Base-by-base conservation (phyloP, 2,113 vertebrate species). In the Epinephelus fuscoguttatus region DNA sequence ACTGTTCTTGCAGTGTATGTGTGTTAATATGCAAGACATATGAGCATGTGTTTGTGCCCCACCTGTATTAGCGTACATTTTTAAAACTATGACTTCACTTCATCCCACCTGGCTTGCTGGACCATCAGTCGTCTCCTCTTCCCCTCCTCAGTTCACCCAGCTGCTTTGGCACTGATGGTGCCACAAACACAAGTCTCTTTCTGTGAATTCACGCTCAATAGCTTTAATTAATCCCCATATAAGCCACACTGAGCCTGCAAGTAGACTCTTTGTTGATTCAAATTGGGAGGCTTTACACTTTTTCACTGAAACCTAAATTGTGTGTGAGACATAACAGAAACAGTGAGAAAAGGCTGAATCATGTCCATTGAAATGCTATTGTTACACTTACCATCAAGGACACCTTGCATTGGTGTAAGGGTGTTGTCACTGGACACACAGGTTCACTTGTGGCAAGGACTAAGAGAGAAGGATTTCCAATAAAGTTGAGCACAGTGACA, bases 111-210 rank as follows among this genome's bases (percentile, higher is more conserved):
- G 93, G 91, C 88, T 69, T 10, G 63, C 27, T 56, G 71, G 27
- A 60, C 83, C 10, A 70, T 82, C 89, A 81, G 81, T 83, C 52
- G 18, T 61, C 78, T 80, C 52, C 85, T 79, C 76, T 86, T 86
- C 84, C 76, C 71, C 62, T 62, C 78, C 67, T 86, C 37, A 59
- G 68, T 70, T 87, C 68, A n/a, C 80, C 86, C 91, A 93, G 91
- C 91, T 94, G 93, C 91, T 91, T 80, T 92, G 93, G 93, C 92
- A 93, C 88, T 84, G 18, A 17, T 17, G 4, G 60, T 74, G 67
- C 80, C 73, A 70, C 70, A 82, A 81, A 93, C 91, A 93, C 89
- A 91, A 84, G 91, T 70, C 86, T 52, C 90, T 87, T 89, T 91
- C 84, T 93, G 86, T 91, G 82, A 73, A 74, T 64, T 52, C 67